These are phyloP conservation scores for Lucinisca nassula DNA, from an alignment of 2,888 invertebrate species.

Conservation along the genomic window DNA sequence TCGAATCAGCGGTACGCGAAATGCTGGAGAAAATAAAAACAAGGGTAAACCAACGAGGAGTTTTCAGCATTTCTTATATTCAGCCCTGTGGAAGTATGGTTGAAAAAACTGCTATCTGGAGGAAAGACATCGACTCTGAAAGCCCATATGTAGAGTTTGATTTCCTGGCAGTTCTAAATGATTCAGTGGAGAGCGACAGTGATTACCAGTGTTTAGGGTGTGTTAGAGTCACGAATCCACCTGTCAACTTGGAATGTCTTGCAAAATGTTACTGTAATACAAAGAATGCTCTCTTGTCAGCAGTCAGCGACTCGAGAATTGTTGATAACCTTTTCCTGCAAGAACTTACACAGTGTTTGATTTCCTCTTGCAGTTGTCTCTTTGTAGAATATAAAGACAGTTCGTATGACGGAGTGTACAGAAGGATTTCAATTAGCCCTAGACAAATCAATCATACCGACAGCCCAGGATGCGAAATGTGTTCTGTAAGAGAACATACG, in stretches of 20 bases:
- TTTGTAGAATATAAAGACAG: neutral
- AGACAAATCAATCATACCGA: neutral
- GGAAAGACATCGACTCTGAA: neutral
- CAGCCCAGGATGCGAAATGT: neutral
- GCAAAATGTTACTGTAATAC: neutral
- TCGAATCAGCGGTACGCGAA: neutral
- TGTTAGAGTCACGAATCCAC: no score
- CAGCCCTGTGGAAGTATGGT: neutral
- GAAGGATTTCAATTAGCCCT: no score
- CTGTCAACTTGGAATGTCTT: neutral
- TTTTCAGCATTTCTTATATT: neutral
- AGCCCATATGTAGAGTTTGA: neutral
- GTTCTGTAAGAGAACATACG: neutral
- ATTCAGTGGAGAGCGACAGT: neutral
- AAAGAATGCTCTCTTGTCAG: neutral
- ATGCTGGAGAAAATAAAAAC: neutral
- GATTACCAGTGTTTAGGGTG: neutral
- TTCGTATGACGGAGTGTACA: neutral
- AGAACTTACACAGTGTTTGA: neutral
- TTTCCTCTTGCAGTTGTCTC: neutral
- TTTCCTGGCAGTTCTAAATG: neutral
- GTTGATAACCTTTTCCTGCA: neutral
- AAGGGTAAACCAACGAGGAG: neutral
- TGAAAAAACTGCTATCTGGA: neutral
- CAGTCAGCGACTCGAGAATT: neutral